Conservation (phyloP, 2,113 vertebrate species). For the Syngnathus floridae region DNA sequence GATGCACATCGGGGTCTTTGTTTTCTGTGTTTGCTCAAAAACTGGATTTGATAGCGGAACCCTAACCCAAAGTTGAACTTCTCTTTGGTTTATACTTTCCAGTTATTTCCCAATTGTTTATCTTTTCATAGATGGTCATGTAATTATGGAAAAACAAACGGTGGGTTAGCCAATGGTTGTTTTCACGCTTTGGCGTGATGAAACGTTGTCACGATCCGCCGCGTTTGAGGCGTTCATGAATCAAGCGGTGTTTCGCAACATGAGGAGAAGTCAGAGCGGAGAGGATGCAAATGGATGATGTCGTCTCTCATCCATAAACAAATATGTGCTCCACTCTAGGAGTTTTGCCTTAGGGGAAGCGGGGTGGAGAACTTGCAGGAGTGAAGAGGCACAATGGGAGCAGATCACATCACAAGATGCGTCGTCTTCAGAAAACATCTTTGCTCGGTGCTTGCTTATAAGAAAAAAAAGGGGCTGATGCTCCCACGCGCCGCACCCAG, state of each 20-base stretch:
- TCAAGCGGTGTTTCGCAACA: slow-evolving; percentile 3
- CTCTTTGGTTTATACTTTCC: neutral
- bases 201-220: neutral
- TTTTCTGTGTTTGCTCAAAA: neutral
- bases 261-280: neutral
- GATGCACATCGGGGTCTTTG: neutral
- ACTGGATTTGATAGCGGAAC: too few relatives aligned
- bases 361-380: neutral
- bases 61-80: too few relatives aligned
- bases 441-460: slow-evolving; percentile 23
- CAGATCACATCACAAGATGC: slow-evolving; percentile 33
- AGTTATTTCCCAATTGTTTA: neutral
- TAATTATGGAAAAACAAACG: too few relatives aligned
- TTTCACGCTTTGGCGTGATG: neutral
- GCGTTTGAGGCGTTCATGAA: neutral
- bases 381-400: slow-evolving; percentile 29
- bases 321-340: slow-evolving; percentile 51
- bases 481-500: slow-evolving; percentile 18
- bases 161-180: neutral
- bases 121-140: neutral
- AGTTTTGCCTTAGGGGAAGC: slow-evolving; percentile 31
- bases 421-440: slow-evolving; percentile 37
- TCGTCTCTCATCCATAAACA: slow-evolving; percentile 53
- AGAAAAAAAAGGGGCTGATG: slow-evolving; percentile 8
- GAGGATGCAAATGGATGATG: slow-evolving; percentile 26